Evolutionary conservation across 2,113 vertebrate genomes (phyloP), one percentile per base, ranked within the genome.

Genomic region (Gobius niger): DNA sequence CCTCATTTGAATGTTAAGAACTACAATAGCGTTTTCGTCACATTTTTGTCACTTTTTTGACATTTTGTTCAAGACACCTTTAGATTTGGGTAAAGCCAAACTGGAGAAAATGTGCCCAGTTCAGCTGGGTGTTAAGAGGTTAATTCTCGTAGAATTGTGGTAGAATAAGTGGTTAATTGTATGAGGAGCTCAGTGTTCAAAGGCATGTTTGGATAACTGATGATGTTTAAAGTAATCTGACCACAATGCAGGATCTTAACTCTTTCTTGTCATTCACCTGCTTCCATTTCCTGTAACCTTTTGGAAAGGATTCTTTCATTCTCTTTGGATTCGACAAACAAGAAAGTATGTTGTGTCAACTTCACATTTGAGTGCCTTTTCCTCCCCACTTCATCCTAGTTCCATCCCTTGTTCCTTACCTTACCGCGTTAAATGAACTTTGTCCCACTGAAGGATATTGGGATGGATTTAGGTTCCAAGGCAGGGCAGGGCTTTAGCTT

Each of bases 281-380:
- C 78, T 81, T 73, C 82, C 73, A 15, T 89, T 91, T 91, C 89
- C 88, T 85, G 85, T 59, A 77, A 80, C 75, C 75, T 80, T 42
- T 57, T 1, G 77, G 65, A 67, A 63, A 63, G 86, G 86, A 84
- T 88, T 73, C 82, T 89, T 83, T 76, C 82, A 11, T 75, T 75
- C 66, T 0, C 59, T 18, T 52, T 19, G 52, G 24, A 72, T 81
- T 82, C 52, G 62, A 68, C 76, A 79, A 47, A 12, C 85, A 70
- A 72, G 47, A 85, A 81, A 79, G 57, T 73, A 67, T 89, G 83
- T 90, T 92, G 84, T 85, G 88, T 88, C 82, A 90, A 88, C 84
- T 82, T 89, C 61, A 86, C 82, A 78, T 87, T 47, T 90, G 78
- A 73, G 61, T 61, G 75, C 61, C 77, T 86, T 73, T 47, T 24